Base-by-base conservation (phyloP, 2,113 vertebrate species). In the Sander vitreus region DNA sequence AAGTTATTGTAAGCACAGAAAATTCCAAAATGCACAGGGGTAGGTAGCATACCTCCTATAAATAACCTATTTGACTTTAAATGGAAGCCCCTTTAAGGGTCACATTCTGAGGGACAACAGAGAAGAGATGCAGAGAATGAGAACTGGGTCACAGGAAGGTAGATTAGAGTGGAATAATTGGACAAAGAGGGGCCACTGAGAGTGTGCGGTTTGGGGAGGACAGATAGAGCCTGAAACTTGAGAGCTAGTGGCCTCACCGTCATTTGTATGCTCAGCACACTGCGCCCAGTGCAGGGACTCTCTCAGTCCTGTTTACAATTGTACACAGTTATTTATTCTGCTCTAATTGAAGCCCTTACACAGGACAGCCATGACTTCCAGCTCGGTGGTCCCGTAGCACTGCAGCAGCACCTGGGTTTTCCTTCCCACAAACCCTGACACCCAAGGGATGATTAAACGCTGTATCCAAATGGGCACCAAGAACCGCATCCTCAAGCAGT, bases 211-310 rank as follows among this genome's bases (percentile, higher is more conserved):
- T 76, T 78, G 69, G 68, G 69, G 54, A 72, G 79, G 67, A 76
- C 58, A 86, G 83, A 88, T 19, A 71, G 50, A 65, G 45, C 66
- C 23, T 85, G 82, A 79, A 88, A 90, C 78, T 81, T 82, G 86
- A 91, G 86, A 87, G 77, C 70, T 74, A 78, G 66, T 51, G 74
- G 59, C 59, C 78, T 87, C 76, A 58, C 76, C 39, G 67, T 91
- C 91, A 92, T 94, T 92, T 92, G 88, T 92, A 93, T 94, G 85
- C 94, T 82, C 53, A 73, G 86, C 91, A 90, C 85, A 90, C 66
- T 64, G 75, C 36, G 39, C 62, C 76, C 78, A 74, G 78, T 64
- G 73, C 84, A 80, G 71, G 73, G 83, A 89, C 76, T 75, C 87
- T 84, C 87, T 85, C 76, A 33, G 55, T 80, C 83, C 88, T 83